Evolutionary conservation across 2,888 invertebrate species (phyloP), one percentile per base, ranked within the genome.

Genomic region (Metallyticus violacea): DNA sequence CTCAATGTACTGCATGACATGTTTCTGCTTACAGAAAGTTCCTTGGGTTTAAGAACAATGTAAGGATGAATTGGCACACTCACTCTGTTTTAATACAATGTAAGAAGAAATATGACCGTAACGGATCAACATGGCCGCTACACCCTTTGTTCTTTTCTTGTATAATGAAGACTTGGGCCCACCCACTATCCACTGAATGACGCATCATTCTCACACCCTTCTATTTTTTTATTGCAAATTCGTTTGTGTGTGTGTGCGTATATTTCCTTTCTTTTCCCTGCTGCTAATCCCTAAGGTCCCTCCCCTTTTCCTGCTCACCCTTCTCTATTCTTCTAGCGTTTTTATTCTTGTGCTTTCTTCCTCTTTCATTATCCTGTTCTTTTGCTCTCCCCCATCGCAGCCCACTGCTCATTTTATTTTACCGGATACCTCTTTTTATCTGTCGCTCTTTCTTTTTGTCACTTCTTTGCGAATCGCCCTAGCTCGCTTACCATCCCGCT

Each of bases 261-360:
- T 81, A 22, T n/a, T 40, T 82, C 82, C 26, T 81, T 77, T 27
- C 40, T 29, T 77, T 81, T 82, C 26, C 81, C 22, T 78, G 15
- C 29, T 62, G 77, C 80, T 86, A 85, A 86, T 40, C 80, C 77
- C 40, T 62, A 62, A 62, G 40, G 15, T 62, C 40, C 40, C 40
- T 62, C 6, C 30, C 30, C 30, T 5, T 30, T 5, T 30, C 40
- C 40, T 15, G 40, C 40, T 62, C 40, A 15, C 79, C 76, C 78
- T 79, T 80, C n/a, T 76, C 62, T 77, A 28, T 76, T 86, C 81
- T 83, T 86, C 77, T 82, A 26, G 26, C 26, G 82, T 82, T 81
- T 80, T 85, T n/a, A n/a, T n/a, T n/a, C n/a, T n/a, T n/a, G n/a
- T n/a, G n/a, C n/a, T n/a, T n/a, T 80, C 82, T 87, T 85, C 28